A percentile compares a stretch with the other conserved stretches of the same genome.
These are phyloP conservation scores for Liopterus haemorrhoidalis DNA, from an alignment of 2,888 invertebrate genomes.

Conservation along the genomic window DNA sequence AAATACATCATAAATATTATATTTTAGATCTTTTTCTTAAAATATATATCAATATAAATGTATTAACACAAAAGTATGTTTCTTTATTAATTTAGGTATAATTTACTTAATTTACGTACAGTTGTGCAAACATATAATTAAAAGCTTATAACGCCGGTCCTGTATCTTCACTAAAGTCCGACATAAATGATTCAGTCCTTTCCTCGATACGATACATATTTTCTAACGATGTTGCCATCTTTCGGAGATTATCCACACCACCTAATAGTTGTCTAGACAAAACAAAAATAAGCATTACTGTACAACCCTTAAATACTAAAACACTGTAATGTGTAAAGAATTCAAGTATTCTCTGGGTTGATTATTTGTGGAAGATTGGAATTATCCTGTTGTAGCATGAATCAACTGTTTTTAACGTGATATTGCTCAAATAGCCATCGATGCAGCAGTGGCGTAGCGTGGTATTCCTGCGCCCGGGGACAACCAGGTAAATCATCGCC, in stretches of 20 bases:
- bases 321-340: no score
- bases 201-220: constrained; percentile 53
- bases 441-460: no score
- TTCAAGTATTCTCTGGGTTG: no score
- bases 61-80: constrained; percentile 23
- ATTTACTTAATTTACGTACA: constrained; percentile 19
- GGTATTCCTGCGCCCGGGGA: no score
- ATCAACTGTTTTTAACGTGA: no score
- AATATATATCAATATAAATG: constrained; percentile 23
- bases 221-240: constrained; percentile 59
- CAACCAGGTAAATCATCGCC: no score
- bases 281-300: constrained; percentile 11
- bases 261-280: constrained; percentile 57
- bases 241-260: constrained; percentile 61
- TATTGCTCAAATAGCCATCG: no score
- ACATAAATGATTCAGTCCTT: constrained; percentile 47
- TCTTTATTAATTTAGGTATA: constrained; percentile 20
- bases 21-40: constrained; percentile 20
- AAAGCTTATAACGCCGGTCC: constrained; percentile 47
- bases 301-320: no score
- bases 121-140: constrained; percentile 19
- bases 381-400: no score
- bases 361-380: no score
- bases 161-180: constrained; percentile 48
- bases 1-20: constrained; percentile 10